Percentiles rank a stretch among this genome's conserved stretches.
Conservation (phyloP, 1,140 invertebrate genomes). For the Drosophila kepulauana region DNA sequence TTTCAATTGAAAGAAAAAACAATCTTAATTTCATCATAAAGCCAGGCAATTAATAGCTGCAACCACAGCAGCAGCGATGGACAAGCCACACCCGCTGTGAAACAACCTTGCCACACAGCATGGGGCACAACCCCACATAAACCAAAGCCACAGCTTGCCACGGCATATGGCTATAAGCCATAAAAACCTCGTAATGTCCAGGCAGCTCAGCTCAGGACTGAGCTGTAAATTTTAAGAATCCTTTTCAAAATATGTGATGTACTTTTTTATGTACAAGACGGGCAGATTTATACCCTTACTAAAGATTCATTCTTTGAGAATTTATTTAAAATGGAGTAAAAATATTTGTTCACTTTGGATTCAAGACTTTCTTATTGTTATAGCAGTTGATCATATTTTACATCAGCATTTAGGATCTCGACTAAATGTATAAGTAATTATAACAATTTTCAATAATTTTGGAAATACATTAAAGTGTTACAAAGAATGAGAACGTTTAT, state of each 20-base stretch:
- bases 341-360: no score
- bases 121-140: background rate
- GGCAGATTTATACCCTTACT: background rate
- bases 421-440: no score
- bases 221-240: conserved; percentile 13
- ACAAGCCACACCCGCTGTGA: conserved; percentile 34
- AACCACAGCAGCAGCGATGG: conserved; percentile 35
- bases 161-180: conserved; percentile 14
- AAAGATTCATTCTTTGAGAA: background rate
- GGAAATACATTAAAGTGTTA: no score
- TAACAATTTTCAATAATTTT: no score
- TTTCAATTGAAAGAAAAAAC: conserved; percentile 59
- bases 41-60: conserved; percentile 73
- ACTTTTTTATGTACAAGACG: no score
- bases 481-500: no score
- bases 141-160: background rate
- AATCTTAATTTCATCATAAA: conserved; percentile 62
- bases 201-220: background rate
- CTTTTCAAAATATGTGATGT: background rate
- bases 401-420: no score
- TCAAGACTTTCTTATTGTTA: no score
- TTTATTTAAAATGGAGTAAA: no score
- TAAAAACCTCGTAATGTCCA: background rate
- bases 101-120: conserved; percentile 10
- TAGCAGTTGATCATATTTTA: no score